Evolutionary conservation across 2,888 invertebrate species (phyloP), one percentile per base, ranked within the genome.

Genomic region (Drosophila meridiana): DNA sequence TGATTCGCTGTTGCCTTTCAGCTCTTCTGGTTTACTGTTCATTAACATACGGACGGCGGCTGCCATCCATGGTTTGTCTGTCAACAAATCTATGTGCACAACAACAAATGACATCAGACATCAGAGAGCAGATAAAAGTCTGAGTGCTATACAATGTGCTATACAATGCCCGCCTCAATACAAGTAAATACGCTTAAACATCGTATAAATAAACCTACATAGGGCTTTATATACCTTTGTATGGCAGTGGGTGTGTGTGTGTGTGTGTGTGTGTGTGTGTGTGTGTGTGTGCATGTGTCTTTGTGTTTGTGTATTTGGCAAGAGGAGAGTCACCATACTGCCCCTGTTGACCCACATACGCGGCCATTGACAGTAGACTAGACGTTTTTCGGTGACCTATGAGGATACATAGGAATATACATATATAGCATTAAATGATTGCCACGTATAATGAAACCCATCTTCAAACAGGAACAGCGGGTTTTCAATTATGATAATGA

Each of bases 1-100:
- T 69, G 56, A 52, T 59, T 47, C 50, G 28, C 63, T 34, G n/a
- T 63, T 47, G 26, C 40, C 40, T 43, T 45, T 14, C 36, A 36
- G 52, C 14, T 57, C 34, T 56, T 57, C 43, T 34, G 67, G 73
- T 47, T 85, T 69, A 64, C 53, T 56, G 69, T 72, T 88, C 72
- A 83, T 83, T 88, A 83, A 71, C 75, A 86, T 83, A 77, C 65
- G 40, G 58, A 38, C 47, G 64, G 48, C 43, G 53, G 11, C 45
- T 69, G 42, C 45, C 52, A 64, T 36, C 9, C 28, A 53, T 52
- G 40, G 42, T 45, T 61, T 72, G 73, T 62, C 72, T 69, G 75
- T 70, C 84, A 68, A 73, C 55, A 69, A 71, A 71, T 88, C 78
- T 60, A 42, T 53, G 55, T 68, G 68, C 73, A 66, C 72, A 63